Conservation (phyloP, 2,888 invertebrate genomes). For the Cephus pulcher region DNA sequence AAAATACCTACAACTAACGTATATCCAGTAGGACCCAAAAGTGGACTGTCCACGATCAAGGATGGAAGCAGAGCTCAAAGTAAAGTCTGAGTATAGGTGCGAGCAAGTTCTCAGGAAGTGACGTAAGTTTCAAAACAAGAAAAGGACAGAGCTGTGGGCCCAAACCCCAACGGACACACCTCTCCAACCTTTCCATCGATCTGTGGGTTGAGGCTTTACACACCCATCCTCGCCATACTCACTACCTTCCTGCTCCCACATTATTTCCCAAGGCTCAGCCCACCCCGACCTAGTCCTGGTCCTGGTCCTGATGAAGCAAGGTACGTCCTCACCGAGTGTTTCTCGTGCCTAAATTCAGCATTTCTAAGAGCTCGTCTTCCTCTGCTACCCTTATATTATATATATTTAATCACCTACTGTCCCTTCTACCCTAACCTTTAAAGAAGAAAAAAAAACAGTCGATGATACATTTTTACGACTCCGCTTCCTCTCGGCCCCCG, state of each 20-base stretch:
- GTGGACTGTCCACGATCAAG: too few relatives aligned
- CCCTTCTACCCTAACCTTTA: background rate
- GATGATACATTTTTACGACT: constrained; percentile 42
- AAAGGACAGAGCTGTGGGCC: background rate
- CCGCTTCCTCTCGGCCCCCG: constrained; percentile 19
- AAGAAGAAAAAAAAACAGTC: constrained; percentile 19
- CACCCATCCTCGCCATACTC: constrained; percentile 44
- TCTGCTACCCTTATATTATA: background rate
- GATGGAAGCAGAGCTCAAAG: too few relatives aligned
- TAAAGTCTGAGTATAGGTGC: too few relatives aligned
- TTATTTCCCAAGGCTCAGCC: constrained; percentile 17
- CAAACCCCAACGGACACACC: constrained; percentile 42
- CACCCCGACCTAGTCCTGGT: constrained; percentile 17
- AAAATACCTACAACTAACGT: too few relatives aligned
- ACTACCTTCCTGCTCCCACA: constrained; percentile 26
- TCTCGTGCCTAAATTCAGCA: background rate
- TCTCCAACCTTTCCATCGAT: constrained; percentile 65
- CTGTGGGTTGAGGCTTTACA: constrained; percentile 60
- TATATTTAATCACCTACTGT: background rate
- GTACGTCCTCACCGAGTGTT: constrained; percentile 26
- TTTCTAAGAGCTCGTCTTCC: background rate
- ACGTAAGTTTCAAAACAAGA: too few relatives aligned
- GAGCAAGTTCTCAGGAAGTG: too few relatives aligned
- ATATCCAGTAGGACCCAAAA: too few relatives aligned
- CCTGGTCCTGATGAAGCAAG: constrained; percentile 24